phyloP scores from a whole-genome alignment of 2,797 vertebrate genomes.

The Sebastolobus alascanus region DNA sequence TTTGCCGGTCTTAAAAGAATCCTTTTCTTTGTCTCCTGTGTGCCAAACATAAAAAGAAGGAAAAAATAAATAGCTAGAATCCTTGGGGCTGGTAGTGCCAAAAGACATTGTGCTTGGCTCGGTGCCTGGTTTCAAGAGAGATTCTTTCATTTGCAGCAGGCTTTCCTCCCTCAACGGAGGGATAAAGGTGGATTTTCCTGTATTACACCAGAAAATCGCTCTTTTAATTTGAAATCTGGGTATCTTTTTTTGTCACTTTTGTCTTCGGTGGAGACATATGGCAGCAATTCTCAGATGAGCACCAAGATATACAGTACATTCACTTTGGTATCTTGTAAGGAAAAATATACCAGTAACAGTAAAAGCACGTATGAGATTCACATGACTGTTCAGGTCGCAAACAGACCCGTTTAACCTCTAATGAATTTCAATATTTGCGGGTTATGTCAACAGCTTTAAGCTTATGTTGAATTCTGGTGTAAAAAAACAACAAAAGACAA shows the following conservation, averaged over 20 bases:
- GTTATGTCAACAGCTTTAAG: neutral
- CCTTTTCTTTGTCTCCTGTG: slow-evolving; percentile 62
- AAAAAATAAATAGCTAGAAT: slow-evolving; percentile 73
- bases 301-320: slow-evolving; percentile 19
- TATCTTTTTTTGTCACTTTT: slow-evolving; percentile 43
- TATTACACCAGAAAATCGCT: slow-evolving; percentile 60
- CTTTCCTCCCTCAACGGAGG: slow-evolving; percentile 54
- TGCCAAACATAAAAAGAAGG: slow-evolving; percentile 68
- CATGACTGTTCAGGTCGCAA: neutral
- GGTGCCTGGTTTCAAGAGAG: slow-evolving; percentile 66
- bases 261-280: slow-evolving; percentile 30
- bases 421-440: neutral
- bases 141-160: slow-evolving; percentile 67
- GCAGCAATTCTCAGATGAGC: slow-evolving; percentile 28
- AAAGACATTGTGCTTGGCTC: slow-evolving; percentile 72
- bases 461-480: neutral
- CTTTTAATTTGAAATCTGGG: slow-evolving; percentile 54
- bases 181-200: slow-evolving; percentile 58
- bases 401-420: neutral
- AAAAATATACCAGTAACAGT: no score
- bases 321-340: neutral
- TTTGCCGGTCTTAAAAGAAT: slow-evolving; percentile 62
- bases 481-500: neutral
- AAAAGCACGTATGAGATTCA: neutral
- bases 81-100: slow-evolving; percentile 65